Evolutionary conservation across 2,113 vertebrate genomes (phyloP), one percentile per base, ranked within the genome.

Genomic region (Microtus ochrogaster): DNA sequence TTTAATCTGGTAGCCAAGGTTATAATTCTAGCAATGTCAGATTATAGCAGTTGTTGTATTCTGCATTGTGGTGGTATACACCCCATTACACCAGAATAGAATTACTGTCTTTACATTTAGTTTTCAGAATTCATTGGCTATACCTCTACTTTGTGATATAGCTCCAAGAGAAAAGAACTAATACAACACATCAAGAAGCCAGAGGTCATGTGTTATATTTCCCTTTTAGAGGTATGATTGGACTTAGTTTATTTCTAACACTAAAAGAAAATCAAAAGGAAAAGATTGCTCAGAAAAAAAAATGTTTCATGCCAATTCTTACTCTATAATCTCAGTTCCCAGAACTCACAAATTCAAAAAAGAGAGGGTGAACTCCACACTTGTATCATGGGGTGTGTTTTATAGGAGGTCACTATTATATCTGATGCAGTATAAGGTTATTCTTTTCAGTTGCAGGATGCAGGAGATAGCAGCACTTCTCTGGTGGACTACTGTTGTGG

Each of bases 381-480:
- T 6, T 84, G 4, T 58, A 44, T 41, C 24, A 41, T 84, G 24
- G 13, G 4, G 17, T 39, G 0, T 61, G 3, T 28, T 5, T 61
- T 2, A 3, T 13, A 2, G 5, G 24, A 61, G 1, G 61, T 4
- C 22, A 63, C 4, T 24, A 58, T 3, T 63, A 52, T 28, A 41
- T 30, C 3, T 68, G 65, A 30, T 61, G 7, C 4, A 70, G 2
- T 30, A 24, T 68, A 77, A 16, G 7, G 12, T 85, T 86, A 72
- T 33, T 85, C 7, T 47, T 4, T 16, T 26, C 33, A 63, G 8
- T 8, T 72, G 19, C 36, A 13, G 5, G 10, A 52, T 72, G 19
- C 36, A 13, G 5, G 10, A 52, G 14, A 24, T 19, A 16, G 5
- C 0, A 7, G 1, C 3, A 39, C 3, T 36, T 76, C 24, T 28